phyloP scores from a whole-genome alignment of 2,888 invertebrate species.

The Ophonus ardosiacus region DNA sequence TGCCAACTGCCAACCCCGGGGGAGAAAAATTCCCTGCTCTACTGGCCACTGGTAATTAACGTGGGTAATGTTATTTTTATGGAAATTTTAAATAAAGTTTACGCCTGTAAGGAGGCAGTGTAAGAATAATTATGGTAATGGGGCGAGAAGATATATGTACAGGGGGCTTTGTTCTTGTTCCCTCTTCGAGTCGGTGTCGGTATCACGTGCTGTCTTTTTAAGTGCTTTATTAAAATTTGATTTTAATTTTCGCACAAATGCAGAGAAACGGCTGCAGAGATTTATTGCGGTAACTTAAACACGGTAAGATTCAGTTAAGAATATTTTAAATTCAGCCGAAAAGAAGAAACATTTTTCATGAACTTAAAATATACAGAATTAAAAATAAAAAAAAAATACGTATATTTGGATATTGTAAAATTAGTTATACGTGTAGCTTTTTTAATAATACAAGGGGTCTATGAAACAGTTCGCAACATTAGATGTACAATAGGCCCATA shows the following conservation, averaged over 20 bases:
- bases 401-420: too few relatives aligned
- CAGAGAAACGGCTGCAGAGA: not conserved
- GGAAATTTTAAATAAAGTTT: constrained; percentile 58
- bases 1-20: constrained; percentile 19
- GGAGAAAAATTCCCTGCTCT: constrained; percentile 40
- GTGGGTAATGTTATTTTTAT: constrained; percentile 60
- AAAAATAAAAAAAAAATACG: too few relatives aligned
- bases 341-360: not conserved
- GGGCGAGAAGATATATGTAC: constrained; percentile 31
- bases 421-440: too few relatives aligned
- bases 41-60: constrained; percentile 54
- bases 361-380: not conserved
- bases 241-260: constrained; percentile 43
- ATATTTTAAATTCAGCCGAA: not conserved
- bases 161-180: not conserved
- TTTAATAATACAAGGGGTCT: too few relatives aligned
- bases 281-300: constrained; percentile 1
- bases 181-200: not conserved
- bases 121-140: constrained; percentile 61
- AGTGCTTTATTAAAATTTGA: constrained; percentile 45
- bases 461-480: too few relatives aligned
- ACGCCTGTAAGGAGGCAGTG: constrained; percentile 11
- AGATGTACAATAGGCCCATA: too few relatives aligned
- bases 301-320: not conserved
- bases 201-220: constrained; percentile 27